Conservation (phyloP, 2,888 invertebrate genomes). For the Tromatobia lineatoria region DNA sequence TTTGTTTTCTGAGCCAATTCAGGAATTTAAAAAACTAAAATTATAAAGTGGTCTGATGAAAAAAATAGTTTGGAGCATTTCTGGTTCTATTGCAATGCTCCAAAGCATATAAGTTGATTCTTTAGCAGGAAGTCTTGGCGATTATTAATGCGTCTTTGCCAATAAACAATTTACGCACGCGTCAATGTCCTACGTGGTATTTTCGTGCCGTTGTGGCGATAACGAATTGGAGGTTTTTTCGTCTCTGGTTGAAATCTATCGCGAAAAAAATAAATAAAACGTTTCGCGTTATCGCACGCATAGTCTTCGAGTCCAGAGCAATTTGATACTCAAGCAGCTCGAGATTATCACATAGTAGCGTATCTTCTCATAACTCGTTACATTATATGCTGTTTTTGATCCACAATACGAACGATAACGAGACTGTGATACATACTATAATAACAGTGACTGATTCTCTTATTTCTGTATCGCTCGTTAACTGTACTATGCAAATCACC, state of each 20-base stretch:
- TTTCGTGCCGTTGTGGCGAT: neutral
- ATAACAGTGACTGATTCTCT: constrained; percentile 12
- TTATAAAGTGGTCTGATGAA: too few species aligned
- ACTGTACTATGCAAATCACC: constrained; percentile 38
- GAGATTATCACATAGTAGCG: constrained; percentile 41
- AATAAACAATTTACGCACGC: neutral
- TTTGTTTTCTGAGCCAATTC: too few species aligned
- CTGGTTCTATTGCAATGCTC: neutral
- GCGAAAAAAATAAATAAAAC: neutral
- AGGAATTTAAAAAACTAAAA: too few species aligned
- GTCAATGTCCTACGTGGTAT: constrained; percentile 9
- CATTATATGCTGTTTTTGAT: constrained; percentile 59
- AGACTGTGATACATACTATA: constrained; percentile 59
- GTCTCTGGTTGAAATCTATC: neutral
- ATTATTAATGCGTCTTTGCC: neutral
- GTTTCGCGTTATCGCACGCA: neutral
- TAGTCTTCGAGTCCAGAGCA: neutral
- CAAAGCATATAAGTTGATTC: neutral
- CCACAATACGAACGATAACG: constrained; percentile 50
- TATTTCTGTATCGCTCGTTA: constrained; percentile 43
- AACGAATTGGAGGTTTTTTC: neutral
- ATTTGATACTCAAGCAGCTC: constrained; percentile 34
- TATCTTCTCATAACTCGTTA: constrained; percentile 50
- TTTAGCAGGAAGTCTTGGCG: constrained; percentile 8
- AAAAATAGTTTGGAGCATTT: neutral